These are phyloP conservation scores for Liasis olivaceus DNA, from an alignment of 2,797 vertebrate species.

Conservation along the genomic window DNA sequence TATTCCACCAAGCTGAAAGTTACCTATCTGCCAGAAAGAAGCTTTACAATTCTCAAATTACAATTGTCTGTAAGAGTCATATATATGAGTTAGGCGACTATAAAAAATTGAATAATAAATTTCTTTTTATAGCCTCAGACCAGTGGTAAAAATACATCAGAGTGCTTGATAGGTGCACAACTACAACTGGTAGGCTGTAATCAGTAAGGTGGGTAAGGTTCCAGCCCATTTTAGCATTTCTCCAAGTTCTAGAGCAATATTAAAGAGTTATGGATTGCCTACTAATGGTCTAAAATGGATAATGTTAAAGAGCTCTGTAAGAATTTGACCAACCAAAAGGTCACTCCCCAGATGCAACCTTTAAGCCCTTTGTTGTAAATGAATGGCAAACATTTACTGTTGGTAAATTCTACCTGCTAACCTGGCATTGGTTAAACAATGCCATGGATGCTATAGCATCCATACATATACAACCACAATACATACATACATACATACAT, in stretches of 20 bases:
- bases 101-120: not conserved
- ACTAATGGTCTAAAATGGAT: not conserved
- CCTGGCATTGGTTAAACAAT: too few relatives aligned
- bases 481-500: too few relatives aligned
- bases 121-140: not conserved
- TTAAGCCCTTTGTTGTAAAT: not conserved
- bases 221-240: not conserved
- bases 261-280: not conserved
- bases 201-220: not conserved
- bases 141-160: not conserved
- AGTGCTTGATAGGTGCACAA: not conserved
- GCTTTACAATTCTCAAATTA: not conserved
- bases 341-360: not conserved
- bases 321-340: not conserved
- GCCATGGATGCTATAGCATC: too few relatives aligned
- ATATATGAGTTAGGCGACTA: not conserved
- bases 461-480: too few relatives aligned
- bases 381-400: not conserved
- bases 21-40: not conserved
- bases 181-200: not conserved
- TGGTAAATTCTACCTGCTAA: too few relatives aligned
- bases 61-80: not conserved
- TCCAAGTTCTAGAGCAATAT: not conserved
- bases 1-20: not conserved
- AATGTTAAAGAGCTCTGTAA: not conserved